These are phyloP conservation scores for Pantelozetes paolii DNA, from an alignment of 2,888 invertebrate species.

Conservation along the genomic window DNA sequence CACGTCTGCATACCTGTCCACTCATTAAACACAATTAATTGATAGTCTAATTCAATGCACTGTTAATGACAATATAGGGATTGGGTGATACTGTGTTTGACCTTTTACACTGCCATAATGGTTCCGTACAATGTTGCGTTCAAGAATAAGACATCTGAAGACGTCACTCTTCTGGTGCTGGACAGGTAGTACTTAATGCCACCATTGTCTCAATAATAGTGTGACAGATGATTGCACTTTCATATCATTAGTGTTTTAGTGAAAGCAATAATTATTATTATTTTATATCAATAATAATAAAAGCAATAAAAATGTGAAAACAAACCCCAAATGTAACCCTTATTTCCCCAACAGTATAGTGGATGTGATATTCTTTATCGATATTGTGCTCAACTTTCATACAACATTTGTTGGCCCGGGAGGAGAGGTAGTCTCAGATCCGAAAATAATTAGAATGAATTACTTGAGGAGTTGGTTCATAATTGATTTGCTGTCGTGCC, in stretches of 20 bases:
- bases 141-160: constrained; percentile 97
- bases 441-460: constrained; percentile 96
- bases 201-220: neutral
- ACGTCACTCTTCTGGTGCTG: constrained; percentile 87
- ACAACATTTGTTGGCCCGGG: constrained; percentile 94
- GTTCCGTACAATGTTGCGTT: constrained; percentile 99
- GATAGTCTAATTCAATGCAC: too few relatives aligned
- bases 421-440: constrained; percentile 88
- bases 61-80: constrained; percentile 60
- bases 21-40: neutral
- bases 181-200: constrained; percentile 54
- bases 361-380: constrained; percentile 99
- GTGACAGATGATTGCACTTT: neutral
- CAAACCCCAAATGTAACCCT: neutral
- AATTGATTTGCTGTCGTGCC: constrained; percentile 95
- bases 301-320: too few relatives aligned
- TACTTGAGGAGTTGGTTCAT: constrained; percentile 99
- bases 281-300: neutral
- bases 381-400: constrained; percentile 99
- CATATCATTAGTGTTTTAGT: neutral
- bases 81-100: constrained; percentile 99
- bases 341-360: constrained; percentile 68
- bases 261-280: neutral
- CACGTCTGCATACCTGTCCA: neutral
- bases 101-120: constrained; percentile 98